Conservation (phyloP, 2,888 invertebrate genomes). For the Drymonia ruficornis region DNA sequence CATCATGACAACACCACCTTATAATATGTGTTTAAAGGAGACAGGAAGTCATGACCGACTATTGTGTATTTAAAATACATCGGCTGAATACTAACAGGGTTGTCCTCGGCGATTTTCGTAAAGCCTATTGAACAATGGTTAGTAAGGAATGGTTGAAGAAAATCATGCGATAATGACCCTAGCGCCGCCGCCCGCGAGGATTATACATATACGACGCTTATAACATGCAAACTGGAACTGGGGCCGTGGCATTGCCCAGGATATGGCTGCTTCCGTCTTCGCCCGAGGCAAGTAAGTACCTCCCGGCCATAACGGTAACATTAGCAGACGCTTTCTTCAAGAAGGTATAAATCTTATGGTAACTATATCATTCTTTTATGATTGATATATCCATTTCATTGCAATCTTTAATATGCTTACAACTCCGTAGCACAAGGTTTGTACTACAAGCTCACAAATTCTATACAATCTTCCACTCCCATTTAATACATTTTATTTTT, state of each 20-base stretch:
- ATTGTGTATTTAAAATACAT: constrained; percentile 16
- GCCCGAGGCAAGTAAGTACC: constrained; percentile 42
- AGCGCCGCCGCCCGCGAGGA: background rate
- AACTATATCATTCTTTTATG: background rate
- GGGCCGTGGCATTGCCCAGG: constrained; percentile 62
- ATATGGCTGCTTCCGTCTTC: constrained; percentile 75
- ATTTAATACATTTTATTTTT: background rate
- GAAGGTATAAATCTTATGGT: constrained; percentile 35
- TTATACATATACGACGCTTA: background rate
- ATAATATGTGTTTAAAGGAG: constrained; percentile 32
- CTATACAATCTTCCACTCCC: background rate
- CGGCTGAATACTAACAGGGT: constrained; percentile 26
- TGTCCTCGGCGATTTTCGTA: constrained; percentile 6
- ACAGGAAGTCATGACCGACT: constrained; percentile 40
- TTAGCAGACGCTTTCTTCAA: constrained; percentile 38
- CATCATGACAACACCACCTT: constrained; percentile 42
- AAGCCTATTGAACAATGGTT: constrained; percentile 2
- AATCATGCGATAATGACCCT: background rate
- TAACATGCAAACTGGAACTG: constrained; percentile 31
- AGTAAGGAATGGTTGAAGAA: background rate
- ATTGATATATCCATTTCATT: background rate
- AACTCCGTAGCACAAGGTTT: background rate
- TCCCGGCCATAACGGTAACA: constrained; percentile 61
- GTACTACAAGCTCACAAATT: too few relatives aligned
- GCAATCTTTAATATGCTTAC: background rate